Percentiles rank a stretch among this genome's conserved stretches.
Conservation (phyloP, 2,797 vertebrate genomes). For the Aulostomus chinensis region DNA sequence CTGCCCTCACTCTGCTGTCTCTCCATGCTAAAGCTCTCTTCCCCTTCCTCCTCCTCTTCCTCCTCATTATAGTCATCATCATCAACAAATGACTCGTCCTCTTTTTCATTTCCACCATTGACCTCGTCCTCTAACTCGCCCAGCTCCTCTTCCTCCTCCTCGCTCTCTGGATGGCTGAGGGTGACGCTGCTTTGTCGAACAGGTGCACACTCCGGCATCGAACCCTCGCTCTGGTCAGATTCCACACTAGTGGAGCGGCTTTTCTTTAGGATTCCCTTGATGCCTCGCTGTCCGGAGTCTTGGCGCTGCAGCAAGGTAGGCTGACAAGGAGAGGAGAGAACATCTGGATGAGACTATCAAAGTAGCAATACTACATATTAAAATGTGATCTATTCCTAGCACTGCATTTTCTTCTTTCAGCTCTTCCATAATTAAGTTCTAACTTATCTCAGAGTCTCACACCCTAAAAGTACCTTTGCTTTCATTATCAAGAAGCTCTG, state of each 20-base stretch:
- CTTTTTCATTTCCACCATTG: conserved; percentile 43
- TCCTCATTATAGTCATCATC: conserved; percentile 52
- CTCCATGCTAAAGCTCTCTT: conserved; percentile 22
- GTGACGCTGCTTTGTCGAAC: conserved; percentile 59
- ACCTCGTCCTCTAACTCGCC: conserved; percentile 37
- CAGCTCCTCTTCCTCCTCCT: conserved; percentile 40
- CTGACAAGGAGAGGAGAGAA: conserved; percentile 21
- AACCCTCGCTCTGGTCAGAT: conserved; percentile 65
- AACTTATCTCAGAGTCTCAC: too few species aligned
- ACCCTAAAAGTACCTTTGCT: too few species aligned
- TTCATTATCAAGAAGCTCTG: too few species aligned
- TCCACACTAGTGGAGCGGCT: conserved; percentile 77
- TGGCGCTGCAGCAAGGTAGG: conserved; percentile 66
- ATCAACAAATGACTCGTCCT: conserved; percentile 50
- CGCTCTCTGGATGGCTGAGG: conserved; percentile 59
- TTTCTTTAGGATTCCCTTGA: conserved; percentile 83
- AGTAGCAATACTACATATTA: neutral
- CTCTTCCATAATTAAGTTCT: neutral
- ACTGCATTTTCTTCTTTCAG: neutral
- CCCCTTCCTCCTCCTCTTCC: too few species aligned
- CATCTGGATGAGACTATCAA: neutral
- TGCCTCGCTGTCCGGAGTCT: conserved; percentile 69
- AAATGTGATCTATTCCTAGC: neutral
- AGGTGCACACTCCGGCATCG: conserved; percentile 13
- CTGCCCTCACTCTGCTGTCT: conserved; percentile 29